Conservation (phyloP, 2,888 invertebrate species). For the Trachelus troglodyta region DNA sequence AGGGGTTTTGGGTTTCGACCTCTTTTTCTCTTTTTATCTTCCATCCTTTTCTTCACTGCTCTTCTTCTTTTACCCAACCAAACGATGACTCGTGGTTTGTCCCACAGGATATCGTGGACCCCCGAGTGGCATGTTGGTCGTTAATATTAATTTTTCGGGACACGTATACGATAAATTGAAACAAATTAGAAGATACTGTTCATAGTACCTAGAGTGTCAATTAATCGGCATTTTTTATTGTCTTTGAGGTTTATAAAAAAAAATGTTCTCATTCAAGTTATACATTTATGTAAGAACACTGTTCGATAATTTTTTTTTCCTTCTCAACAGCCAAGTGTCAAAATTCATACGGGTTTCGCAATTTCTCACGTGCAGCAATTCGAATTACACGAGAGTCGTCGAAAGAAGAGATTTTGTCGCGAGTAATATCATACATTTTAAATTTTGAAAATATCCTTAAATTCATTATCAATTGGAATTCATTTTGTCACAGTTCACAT, state of each 20-base stretch:
- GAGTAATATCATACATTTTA: background rate
- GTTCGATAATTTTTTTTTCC: background rate
- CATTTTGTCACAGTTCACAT: background rate
- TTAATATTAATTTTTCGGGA: conserved; percentile 25
- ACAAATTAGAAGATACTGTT: conserved; percentile 21
- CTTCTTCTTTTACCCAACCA: background rate
- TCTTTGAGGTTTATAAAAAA: background rate
- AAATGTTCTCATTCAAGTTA: background rate
- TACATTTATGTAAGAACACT: background rate
- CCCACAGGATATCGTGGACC: conserved; percentile 1
- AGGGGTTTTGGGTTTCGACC: conserved; percentile 32
- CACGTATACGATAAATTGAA: conserved; percentile 24
- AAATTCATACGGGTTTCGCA: background rate
- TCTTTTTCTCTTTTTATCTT: conserved; percentile 23
- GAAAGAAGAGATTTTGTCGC: background rate
- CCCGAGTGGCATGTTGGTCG: conserved; percentile 2
- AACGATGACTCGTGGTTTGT: conserved; percentile 1
- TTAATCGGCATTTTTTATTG: background rate
- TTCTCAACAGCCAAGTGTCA: background rate
- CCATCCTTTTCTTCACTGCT: conserved; percentile 9
- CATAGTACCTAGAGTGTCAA: background rate
- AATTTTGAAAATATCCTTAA: background rate
- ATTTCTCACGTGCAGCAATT: background rate
- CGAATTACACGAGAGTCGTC: background rate
- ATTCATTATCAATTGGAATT: background rate